These are phyloP conservation scores for Pelusios castaneus DNA, from an alignment of 2,113 vertebrate genomes.

Conservation along the genomic window DNA sequence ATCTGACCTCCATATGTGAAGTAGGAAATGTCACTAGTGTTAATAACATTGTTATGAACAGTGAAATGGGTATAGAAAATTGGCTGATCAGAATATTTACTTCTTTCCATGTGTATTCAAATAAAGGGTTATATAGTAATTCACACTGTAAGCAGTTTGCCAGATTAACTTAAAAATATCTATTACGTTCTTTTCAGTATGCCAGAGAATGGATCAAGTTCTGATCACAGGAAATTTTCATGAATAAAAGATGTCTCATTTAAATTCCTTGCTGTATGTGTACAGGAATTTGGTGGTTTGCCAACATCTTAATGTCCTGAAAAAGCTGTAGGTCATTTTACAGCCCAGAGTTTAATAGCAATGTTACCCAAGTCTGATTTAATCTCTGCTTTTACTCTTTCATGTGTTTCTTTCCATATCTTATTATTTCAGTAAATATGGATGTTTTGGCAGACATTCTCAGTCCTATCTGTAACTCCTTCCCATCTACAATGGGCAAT, in stretches of 20 bases:
- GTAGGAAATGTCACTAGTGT: neutral
- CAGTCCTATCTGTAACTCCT: neutral
- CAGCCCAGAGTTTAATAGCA: conserved; percentile 10
- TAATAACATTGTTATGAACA: neutral
- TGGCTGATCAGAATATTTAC: neutral
- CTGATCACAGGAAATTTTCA: neutral
- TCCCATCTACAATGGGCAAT: neutral
- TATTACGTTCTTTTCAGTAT: neutral
- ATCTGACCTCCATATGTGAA: neutral
- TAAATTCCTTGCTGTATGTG: conserved; percentile 13
- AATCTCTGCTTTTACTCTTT: conserved; percentile 32
- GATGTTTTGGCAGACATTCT: neutral
- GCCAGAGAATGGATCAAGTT: neutral
- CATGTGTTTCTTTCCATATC: neutral
- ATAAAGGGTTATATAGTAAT: neutral
- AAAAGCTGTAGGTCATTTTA: conserved; percentile 32
- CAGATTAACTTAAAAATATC: neutral
- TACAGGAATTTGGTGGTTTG: conserved; percentile 22
- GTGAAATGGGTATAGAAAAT: neutral
- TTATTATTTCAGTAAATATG: neutral
- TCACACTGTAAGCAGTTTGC: neutral
- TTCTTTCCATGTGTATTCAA: neutral
- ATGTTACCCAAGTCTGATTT: conserved; percentile 33
- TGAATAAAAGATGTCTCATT: conserved; percentile 23
- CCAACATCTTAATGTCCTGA: conserved; percentile 36